Conservation (phyloP, 2,888 invertebrate genomes). For the Sminthurinus aureus region DNA sequence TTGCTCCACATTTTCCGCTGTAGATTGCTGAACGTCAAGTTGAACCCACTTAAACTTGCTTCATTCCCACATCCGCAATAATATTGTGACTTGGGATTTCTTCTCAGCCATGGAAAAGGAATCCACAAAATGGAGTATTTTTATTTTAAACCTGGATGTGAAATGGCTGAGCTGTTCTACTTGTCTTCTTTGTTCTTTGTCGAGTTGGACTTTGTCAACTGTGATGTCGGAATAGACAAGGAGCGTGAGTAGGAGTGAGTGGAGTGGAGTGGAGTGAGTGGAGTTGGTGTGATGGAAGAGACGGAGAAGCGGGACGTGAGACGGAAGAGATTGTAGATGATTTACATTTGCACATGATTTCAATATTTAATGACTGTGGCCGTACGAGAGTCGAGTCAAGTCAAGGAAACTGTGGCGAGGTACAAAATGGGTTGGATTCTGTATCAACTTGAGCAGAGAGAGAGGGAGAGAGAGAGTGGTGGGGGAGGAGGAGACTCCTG, state of each 20-base stretch:
- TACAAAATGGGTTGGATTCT: background rate
- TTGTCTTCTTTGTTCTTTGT: too few relatives aligned
- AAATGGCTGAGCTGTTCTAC: too few relatives aligned
- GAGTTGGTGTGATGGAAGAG: background rate
- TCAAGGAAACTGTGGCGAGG: background rate
- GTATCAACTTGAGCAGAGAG: too few relatives aligned
- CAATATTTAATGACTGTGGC: slow-evolving; percentile 38
- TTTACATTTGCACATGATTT: slow-evolving; percentile 39
- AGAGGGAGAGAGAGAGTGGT: background rate
- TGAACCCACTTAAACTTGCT: too few relatives aligned
- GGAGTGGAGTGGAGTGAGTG: background rate
- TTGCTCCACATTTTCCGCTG: too few relatives aligned
- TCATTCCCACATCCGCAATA: too few relatives aligned
- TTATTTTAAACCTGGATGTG: too few relatives aligned
- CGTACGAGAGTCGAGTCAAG: background rate
- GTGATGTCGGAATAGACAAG: background rate
- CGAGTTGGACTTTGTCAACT: too few relatives aligned
- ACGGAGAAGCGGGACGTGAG: slow-evolving; percentile 27
- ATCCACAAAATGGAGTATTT: too few relatives aligned
- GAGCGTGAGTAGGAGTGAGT: background rate
- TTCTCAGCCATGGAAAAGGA: too few relatives aligned
- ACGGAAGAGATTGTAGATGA: slow-evolving; percentile 26
- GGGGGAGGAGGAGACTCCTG: background rate
- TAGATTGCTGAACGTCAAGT: too few relatives aligned
- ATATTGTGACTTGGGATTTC: too few relatives aligned